These are phyloP conservation scores for Helostoma temminkii DNA, from an alignment of 2,797 vertebrate genomes.

Conservation along the genomic window DNA sequence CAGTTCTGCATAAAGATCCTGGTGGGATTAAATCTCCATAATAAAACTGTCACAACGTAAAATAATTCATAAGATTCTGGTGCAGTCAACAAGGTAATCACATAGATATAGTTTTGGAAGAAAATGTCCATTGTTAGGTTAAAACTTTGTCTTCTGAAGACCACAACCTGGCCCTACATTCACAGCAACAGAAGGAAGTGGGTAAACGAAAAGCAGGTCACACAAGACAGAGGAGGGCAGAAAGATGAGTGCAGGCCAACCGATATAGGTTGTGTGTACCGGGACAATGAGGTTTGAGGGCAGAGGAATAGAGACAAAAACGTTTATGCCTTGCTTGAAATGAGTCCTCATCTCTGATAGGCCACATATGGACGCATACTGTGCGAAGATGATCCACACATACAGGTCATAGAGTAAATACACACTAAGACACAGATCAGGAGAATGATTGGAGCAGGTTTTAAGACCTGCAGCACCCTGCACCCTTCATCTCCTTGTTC, in stretches of 20 bases:
- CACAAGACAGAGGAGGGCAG: not conserved
- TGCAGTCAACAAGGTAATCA: conserved; percentile 1
- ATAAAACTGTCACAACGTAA: conserved; percentile 17
- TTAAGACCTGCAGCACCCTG: conserved; percentile 88
- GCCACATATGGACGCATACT: conserved; percentile 29
- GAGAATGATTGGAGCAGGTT: conserved; percentile 17
- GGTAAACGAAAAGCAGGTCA: conserved; percentile 26
- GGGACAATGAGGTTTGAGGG: conserved; percentile 12
- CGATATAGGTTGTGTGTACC: not conserved
- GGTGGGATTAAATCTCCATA: conserved; percentile 9
- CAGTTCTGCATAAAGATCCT: conserved; percentile 8
- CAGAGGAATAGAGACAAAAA: conserved; percentile 10
- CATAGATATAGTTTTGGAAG: conserved; percentile 17
- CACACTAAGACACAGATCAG: conserved; percentile 26
- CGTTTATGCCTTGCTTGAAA: conserved; percentile 52
- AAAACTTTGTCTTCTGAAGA: conserved; percentile 20
- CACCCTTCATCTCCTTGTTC: conserved; percentile 87
- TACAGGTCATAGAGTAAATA: not conserved
- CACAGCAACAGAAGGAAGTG: conserved; percentile 60
- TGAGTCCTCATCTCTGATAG: conserved; percentile 55
- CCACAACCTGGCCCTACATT: conserved; percentile 53
- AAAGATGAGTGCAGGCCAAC: conserved; percentile 5
- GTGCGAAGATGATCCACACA: conserved; percentile 21
- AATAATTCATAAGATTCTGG: not conserved
- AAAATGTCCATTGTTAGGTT: conserved; percentile 16